Evolutionary conservation across 2,888 invertebrate species (phyloP), one percentile per base, ranked within the genome.

Genomic region (Scaptomyza tumidula): DNA sequence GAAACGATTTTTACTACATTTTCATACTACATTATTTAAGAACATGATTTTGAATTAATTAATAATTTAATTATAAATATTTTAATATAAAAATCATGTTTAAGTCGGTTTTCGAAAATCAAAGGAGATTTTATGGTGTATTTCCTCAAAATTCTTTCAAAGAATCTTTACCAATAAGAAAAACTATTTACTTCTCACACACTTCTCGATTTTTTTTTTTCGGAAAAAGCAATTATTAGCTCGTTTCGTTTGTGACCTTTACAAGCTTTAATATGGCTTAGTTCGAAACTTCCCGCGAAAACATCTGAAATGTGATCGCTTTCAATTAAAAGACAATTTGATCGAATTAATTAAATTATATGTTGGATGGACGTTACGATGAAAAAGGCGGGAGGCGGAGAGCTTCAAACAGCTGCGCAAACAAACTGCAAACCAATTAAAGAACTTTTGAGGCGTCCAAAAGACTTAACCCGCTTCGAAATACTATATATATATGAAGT

Each of bases 311-410:
- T 49, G 55, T 55, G 86, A 84, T 86, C 84, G 68, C 62, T 50
- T 86, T 84, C 88, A 84, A 84, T 84, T 84, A 84, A 84, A 88
- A 88, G 84, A 83, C 84, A 88, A 86, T 84, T 84, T 86, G 44
- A 83, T 84, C 84, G 80, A 88, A 88, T 88, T 88, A 88, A 84
- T 88, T 80, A 63, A 84, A 88, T 88, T 82, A 69, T n/a, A 35
- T 50, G 69, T 60, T 77, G 24, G 24, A 54, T 55, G 67, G 53
- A 71, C 68, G 57, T 29, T 1, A n/a, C n/a, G 27, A 29, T 46
- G 49, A 54, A 11, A 54, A 11, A 5, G 10, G 33, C 10, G n/a
- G 1, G 5, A 6, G 48, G 55, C 63, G 49, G 49, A 60, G 87
- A 83, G 83, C 88, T 82, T 14, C 19, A 64, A 53, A 62, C 83